Conservation (phyloP, 2,797 vertebrate genomes). For the Eleutherodactylus coqui region DNA sequence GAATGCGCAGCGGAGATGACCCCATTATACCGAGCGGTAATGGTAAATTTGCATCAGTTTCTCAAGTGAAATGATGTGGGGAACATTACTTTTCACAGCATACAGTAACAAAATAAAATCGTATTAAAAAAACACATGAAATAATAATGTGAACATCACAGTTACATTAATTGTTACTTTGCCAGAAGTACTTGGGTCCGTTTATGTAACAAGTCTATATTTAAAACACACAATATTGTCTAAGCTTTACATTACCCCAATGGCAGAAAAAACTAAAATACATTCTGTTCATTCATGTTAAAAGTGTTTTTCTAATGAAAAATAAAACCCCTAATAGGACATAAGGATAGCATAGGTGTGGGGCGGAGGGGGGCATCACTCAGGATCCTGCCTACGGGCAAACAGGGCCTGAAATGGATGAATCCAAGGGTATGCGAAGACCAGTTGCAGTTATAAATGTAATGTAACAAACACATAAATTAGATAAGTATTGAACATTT, state of each 20-base stretch:
- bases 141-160: neutral
- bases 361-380: too few species aligned
- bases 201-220: neutral
- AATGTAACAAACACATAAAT: too few species aligned
- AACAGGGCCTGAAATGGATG: too few species aligned
- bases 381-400: too few species aligned
- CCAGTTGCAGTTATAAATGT: too few species aligned
- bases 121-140: slow-evolving; percentile 13
- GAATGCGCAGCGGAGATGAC: slow-evolving; percentile 39
- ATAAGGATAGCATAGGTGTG: too few species aligned
- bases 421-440: too few species aligned
- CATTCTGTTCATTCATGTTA: neutral
- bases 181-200: neutral
- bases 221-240: neutral
- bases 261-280: neutral
- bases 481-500: too few species aligned
- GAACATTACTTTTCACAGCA: slow-evolving; percentile 16
- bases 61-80: slow-evolving; percentile 16
- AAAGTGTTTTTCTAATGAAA: too few species aligned
- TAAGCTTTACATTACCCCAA: neutral
- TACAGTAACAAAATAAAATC: slow-evolving; percentile 16
- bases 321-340: too few species aligned
- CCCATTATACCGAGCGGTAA: slow-evolving; percentile 33
- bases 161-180: neutral
- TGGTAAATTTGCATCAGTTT: slow-evolving; percentile 41